A percentile compares a stretch with the other conserved stretches of the same genome.
These are phyloP conservation scores for Trachelipus rathkii DNA, from an alignment of 1,140 invertebrate species.

Conservation along the genomic window DNA sequence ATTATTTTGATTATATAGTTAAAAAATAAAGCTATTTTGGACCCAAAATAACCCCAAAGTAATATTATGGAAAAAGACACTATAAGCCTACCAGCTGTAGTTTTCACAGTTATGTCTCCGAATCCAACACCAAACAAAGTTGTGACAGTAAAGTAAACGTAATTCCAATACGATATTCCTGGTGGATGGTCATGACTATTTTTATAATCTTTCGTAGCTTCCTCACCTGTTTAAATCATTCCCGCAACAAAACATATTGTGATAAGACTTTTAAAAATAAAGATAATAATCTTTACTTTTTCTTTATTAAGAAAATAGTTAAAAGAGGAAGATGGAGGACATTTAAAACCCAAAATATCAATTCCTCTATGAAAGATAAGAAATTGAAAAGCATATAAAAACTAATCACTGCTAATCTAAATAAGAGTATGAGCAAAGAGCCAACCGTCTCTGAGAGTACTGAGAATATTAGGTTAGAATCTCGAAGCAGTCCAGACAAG, in stretches of 20 bases:
- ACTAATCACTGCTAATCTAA: background rate
- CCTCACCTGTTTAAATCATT: background rate
- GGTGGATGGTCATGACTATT: background rate
- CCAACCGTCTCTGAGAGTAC: background rate
- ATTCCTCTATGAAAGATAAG: background rate
- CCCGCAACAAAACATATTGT: background rate
- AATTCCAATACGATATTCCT: background rate
- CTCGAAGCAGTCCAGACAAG: background rate
- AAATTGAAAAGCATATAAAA: background rate
- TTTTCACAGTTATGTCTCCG: background rate
- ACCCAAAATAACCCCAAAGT: background rate
- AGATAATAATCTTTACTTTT: background rate
- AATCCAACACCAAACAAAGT: background rate
- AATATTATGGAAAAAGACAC: background rate
- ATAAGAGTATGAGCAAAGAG: background rate
- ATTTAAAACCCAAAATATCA: background rate
- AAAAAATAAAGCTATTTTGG: background rate
- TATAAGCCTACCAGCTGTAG: background rate
- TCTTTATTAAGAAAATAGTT: background rate
- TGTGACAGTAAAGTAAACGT: background rate
- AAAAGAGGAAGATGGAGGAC: background rate
- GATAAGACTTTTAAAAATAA: background rate
- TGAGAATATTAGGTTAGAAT: background rate
- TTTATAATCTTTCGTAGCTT: background rate
- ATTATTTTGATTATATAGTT: background rate